Evolutionary conservation across 2,797 vertebrate species (phyloP).

Genomic region (Malurus leucopterus): DNA sequence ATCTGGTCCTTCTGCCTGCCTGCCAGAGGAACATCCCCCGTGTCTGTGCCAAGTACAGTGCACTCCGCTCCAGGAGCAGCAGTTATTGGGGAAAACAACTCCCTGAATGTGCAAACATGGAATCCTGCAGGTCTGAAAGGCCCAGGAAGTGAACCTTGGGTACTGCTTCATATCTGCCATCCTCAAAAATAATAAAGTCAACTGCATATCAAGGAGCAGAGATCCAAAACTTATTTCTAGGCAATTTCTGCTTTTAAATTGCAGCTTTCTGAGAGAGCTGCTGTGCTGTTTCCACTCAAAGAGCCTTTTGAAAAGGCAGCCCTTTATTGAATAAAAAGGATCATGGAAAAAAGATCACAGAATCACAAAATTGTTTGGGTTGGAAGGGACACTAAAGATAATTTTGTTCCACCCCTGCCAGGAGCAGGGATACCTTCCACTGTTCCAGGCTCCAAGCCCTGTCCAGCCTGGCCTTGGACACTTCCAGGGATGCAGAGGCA

Average conservation of each 20-base stretch:
- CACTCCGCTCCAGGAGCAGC: not conserved
- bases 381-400: not conserved
- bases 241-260: not conserved
- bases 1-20: not conserved
- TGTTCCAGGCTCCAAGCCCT: not conserved
- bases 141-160: not conserved
- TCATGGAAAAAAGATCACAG: not conserved
- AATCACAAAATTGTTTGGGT: not conserved
- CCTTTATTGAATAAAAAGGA: not conserved
- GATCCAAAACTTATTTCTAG: not conserved
- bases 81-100: not conserved
- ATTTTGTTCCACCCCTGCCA: rapidly evolving
- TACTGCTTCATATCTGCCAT: not conserved
- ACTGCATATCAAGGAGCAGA: rapidly evolving
- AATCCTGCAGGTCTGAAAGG: not conserved
- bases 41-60: not conserved
- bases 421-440: not conserved
- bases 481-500: not conserved
- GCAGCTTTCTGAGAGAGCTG: not conserved
- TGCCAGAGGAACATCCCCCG: not conserved
- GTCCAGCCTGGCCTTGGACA: rapidly evolving
- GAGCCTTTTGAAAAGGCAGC: not conserved
- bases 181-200: not conserved
- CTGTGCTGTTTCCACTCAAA: not conserved
- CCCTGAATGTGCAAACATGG: not conserved